phyloP scores from a whole-genome alignment of 2,113 vertebrate species.

The Hippoglossus stenolepis region DNA sequence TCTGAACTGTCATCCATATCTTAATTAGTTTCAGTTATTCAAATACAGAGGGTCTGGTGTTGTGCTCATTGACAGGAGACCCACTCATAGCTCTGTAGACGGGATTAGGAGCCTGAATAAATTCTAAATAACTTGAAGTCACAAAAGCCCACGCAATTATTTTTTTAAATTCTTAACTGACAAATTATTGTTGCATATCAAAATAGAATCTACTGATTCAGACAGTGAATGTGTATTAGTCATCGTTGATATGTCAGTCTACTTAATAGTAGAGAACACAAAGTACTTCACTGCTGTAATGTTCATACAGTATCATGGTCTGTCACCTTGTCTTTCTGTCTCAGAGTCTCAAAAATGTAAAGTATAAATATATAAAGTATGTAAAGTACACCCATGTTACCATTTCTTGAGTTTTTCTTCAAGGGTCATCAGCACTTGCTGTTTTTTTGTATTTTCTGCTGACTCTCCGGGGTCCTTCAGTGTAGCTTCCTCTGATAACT shows the following conservation, averaged over 20 bases:
- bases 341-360: neutral
- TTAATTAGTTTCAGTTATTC: neutral
- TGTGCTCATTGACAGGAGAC: conserved; percentile 2
- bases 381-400: neutral
- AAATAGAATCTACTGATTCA: neutral
- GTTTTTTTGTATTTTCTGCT: conserved; percentile 50
- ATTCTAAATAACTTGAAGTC: neutral
- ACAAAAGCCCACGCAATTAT: neutral
- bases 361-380: no score
- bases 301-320: neutral
- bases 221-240: no score
- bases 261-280: neutral
- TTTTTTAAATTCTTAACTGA: neutral
- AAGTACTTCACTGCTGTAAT: neutral
- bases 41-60: neutral
- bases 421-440: conserved; percentile 40
- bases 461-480: conserved; percentile 72
- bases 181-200: neutral
- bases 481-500: conserved; percentile 72
- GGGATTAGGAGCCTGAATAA: neutral
- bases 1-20: neutral
- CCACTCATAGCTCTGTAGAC: neutral
- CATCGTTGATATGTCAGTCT: neutral
- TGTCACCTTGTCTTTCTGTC: no score
- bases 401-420: neutral